Conservation (phyloP, 2,797 vertebrate genomes). For the Lerista edwardsae region DNA sequence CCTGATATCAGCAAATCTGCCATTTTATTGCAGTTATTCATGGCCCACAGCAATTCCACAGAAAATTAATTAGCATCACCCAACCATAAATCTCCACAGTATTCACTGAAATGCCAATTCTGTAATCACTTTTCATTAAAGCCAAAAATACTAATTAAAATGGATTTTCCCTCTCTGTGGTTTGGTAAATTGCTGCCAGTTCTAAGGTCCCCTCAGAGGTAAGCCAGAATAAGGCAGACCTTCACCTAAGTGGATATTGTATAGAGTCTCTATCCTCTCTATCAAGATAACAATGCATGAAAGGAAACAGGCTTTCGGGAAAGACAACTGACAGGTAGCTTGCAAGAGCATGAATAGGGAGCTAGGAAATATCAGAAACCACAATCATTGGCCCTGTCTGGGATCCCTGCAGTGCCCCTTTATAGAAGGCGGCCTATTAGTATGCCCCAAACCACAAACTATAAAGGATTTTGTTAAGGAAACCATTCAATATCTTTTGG, state of each 20-base stretch:
- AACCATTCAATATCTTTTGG: conserved; percentile 28
- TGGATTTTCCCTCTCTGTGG: conserved; percentile 77
- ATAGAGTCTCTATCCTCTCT: conserved; percentile 68
- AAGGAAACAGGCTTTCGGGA: conserved; percentile 58
- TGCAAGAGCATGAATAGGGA: conserved; percentile 28
- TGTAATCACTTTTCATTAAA: conserved; percentile 84
- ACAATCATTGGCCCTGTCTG: conserved; percentile 42
- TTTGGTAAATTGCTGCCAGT: conserved; percentile 78
- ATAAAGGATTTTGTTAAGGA: conserved; percentile 19
- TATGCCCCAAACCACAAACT: conserved; percentile 47
- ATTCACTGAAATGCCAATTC: conserved; percentile 85
- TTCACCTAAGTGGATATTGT: conserved; percentile 78
- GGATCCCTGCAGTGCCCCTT: conserved; percentile 16
- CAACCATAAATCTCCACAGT: conserved; percentile 80
- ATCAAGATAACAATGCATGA: conserved; percentile 77
- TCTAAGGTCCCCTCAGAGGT: conserved; percentile 59
- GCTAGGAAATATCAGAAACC: conserved; percentile 46
- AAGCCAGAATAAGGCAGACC: conserved; percentile 72
- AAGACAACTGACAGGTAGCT: conserved; percentile 53
- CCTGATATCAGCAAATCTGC: conserved; percentile 76
- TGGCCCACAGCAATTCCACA: conserved; percentile 76
- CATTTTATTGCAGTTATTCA: conserved; percentile 79
- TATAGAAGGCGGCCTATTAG: conserved; percentile 52
- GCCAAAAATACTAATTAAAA: conserved; percentile 87
- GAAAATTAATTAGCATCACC: conserved; percentile 84